Evolutionary conservation across 1,140 invertebrate genomes (phyloP), one percentile per base, ranked within the genome.

Genomic region (Drosophila dunni): DNA sequence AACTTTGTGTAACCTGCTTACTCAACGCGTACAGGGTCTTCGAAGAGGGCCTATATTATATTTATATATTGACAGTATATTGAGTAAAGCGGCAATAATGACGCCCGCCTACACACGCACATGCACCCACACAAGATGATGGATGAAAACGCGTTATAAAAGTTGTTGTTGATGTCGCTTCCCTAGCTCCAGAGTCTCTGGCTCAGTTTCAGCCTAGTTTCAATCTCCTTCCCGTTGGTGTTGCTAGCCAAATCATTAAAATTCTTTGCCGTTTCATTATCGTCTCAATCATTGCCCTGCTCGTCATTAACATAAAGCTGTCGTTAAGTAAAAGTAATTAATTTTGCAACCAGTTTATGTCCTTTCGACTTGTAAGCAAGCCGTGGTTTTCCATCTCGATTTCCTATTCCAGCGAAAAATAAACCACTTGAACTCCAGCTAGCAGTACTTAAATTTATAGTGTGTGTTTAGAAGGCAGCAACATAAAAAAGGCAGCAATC

Each of bases 241-340:
- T 9, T 4, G 61, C 54, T 50, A 36, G 66, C 24, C 24, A n/a
- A 58, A 69, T 54, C 63, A 73, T 67, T 73, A 60, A 54, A 60
- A 73, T 73, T 40, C 51, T 61, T 68, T 61, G 64, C 15, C 56
- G 69, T 74, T 74, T 74, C 48, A 61, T 67, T 73, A 73, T 73
- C 70, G 63, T 53, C 38, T 51, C 65, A 67, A 73, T 73, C 70
- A 60, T 50, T 40, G 63, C 36, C 54, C 54, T 53, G 45, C 62
- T 54, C 13, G 70, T 29, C 63, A 73, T 67, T 67, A 73, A 73
- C 63, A 60, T 74, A 69, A 62, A 62, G 42, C 71, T 62, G 50
- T 68, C 65, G 57, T 69, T 74, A 74, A 74, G 34, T 62, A 62
- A 62, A 67, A 74, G 71, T 74, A 74, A 74, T 74, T 74, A 74